A percentile compares a stretch with the other conserved stretches of the same genome.
Evolutionary conservation across 2,888 invertebrate genomes (phyloP).

Genomic region (Epirrhoe tristata): DNA sequence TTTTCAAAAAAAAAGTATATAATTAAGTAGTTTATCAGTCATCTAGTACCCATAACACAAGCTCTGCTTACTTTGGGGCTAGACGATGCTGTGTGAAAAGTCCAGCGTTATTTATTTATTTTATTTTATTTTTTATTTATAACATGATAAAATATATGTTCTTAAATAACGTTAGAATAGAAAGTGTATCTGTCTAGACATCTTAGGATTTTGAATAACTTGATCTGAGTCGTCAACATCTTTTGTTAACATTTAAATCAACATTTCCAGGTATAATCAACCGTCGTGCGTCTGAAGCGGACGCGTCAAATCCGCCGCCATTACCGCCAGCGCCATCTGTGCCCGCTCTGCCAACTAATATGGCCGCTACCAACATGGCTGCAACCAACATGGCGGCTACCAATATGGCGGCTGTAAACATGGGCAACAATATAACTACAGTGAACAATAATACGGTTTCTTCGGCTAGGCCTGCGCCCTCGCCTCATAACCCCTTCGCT

Average conservation of each 20-base stretch:
- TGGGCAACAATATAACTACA: neutral
- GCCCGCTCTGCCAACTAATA: slow-evolving; percentile 27
- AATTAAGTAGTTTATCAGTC: no score
- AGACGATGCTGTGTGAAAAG: no score
- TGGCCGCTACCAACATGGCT: neutral
- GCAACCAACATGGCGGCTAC: slow-evolving; percentile 43
- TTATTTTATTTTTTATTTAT: no score
- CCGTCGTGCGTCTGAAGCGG: slow-evolving; percentile 75
- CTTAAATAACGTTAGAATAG: no score
- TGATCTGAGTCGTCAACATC: no score
- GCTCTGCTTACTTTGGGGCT: no score
- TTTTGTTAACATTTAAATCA: neutral
- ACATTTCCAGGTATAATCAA: slow-evolving; percentile 62
- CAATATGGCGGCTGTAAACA: neutral
- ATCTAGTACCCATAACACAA: no score
- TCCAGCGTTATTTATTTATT: no score
- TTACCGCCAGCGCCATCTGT: slow-evolving; percentile 38
- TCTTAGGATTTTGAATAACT: no score
- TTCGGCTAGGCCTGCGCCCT: slow-evolving; percentile 25
- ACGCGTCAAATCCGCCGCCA: slow-evolving; percentile 51
- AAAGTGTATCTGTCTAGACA: no score
- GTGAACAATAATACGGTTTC: slow-evolving; percentile 55
- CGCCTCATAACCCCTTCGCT: slow-evolving; percentile 93
- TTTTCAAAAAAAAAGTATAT: no score
- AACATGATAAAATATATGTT: no score